phyloP scores from a whole-genome alignment of 2,113 vertebrate species.

The Lates calcarifer region DNA sequence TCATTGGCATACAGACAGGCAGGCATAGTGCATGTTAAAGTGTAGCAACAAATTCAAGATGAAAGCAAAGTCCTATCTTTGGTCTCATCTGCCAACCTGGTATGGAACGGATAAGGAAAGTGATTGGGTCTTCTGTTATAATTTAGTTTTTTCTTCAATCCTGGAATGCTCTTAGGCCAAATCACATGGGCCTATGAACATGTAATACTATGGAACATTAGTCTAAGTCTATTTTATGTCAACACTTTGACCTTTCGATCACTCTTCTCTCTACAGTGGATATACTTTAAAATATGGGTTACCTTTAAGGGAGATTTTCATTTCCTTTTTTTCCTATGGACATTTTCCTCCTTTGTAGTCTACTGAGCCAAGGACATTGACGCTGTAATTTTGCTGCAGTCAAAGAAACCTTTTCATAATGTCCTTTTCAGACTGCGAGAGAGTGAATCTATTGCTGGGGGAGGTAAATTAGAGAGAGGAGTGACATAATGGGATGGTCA shows the following conservation, averaged over 20 bases:
- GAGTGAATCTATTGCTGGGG: conserved; percentile 48
- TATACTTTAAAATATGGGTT: conserved; percentile 16
- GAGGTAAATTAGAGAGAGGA: conserved; percentile 35
- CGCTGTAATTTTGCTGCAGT: conserved; percentile 59
- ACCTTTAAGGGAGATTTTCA: conserved; percentile 31
- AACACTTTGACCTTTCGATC: conserved; percentile 32
- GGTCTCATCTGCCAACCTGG: conserved; percentile 63
- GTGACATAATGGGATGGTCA: conserved; percentile 14
- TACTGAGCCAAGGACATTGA: conserved; percentile 58
- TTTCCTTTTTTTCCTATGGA: conserved; percentile 25
- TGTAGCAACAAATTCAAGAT: conserved; percentile 71
- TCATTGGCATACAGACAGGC: conserved; percentile 62
- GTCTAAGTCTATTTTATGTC: conserved; percentile 43
- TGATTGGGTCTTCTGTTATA: conserved; percentile 62
- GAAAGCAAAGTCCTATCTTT: conserved; percentile 67
- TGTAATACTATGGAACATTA: conserved; percentile 35
- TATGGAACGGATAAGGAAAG: conserved; percentile 57
- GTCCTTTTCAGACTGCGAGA: conserved; percentile 33
- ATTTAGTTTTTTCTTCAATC: conserved; percentile 60
- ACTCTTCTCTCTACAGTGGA: conserved; percentile 19
- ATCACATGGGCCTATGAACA: conserved; percentile 27
- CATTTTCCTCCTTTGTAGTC: conserved; percentile 50
- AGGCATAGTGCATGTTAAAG: conserved; percentile 60
- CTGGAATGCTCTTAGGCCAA: conserved; percentile 33
- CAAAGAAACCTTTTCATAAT: conserved; percentile 61